These are phyloP conservation scores for Protaetia brevitarsis DNA, from an alignment of 1,140 invertebrate species.

Conservation along the genomic window DNA sequence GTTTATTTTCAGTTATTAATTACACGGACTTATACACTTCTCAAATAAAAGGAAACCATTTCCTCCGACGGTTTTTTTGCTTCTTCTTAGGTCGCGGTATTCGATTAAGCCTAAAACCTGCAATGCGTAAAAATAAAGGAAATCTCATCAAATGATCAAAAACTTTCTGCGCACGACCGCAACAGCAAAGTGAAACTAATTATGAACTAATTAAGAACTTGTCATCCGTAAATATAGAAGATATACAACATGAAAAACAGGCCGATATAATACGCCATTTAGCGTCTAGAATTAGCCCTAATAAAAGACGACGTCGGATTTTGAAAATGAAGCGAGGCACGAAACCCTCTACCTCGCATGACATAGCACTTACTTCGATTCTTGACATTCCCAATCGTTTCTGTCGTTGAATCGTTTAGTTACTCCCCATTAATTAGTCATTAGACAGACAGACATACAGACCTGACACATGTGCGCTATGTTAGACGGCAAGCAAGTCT, in stretches of 20 bases:
- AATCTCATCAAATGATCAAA: neutral
- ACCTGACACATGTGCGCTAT: slow-evolving; percentile 17
- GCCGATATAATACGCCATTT: neutral
- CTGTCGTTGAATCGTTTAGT: slow-evolving; percentile 25
- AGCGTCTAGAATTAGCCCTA: neutral
- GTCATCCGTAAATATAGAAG: neutral
- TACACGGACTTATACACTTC: neutral
- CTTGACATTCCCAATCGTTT: slow-evolving; percentile 18
- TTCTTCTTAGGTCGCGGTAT: neutral
- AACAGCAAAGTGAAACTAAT: neutral
- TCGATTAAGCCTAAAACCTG: neutral
- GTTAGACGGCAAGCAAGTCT: too few relatives aligned
- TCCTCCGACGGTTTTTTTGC: too few relatives aligned
- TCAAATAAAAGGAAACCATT: neutral
- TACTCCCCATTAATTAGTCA: slow-evolving; percentile 27
- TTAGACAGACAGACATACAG: slow-evolving; percentile 24
- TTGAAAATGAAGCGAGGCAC: neutral
- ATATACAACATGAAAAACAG: neutral
- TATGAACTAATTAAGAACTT: slow-evolving; percentile 4
- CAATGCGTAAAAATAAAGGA: neutral
- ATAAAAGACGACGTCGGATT: neutral
- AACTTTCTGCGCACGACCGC: neutral
- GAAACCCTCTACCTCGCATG: too few relatives aligned
- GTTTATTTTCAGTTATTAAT: slow-evolving; percentile 6
- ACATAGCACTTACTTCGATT: slow-evolving; percentile 24